Percentiles rank a stretch among this genome's conserved stretches.
These are phyloP conservation scores for Drosophila peninsularis DNA, from an alignment of 2,888 invertebrate genomes.

Conservation along the genomic window DNA sequence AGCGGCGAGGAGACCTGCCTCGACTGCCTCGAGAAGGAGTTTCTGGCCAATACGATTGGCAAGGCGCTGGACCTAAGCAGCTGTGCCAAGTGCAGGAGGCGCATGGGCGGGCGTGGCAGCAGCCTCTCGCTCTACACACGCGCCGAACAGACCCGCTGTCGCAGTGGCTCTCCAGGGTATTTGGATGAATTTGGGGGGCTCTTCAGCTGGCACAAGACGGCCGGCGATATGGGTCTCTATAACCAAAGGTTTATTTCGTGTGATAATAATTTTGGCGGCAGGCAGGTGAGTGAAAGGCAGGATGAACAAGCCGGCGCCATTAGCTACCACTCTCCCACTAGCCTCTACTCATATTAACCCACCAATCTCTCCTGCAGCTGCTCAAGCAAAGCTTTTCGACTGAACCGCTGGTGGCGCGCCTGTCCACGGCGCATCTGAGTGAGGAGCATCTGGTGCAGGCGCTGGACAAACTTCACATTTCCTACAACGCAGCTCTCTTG, in stretches of 20 bases:
- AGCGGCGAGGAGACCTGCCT: conserved; percentile 82
- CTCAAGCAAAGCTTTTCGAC: conserved; percentile 69
- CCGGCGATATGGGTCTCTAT: conserved; percentile 43
- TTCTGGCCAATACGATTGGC: conserved; percentile 83
- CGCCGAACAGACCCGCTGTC: conserved; percentile 64
- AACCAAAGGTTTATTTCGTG: conserved; percentile 79
- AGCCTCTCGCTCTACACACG: conserved; percentile 68
- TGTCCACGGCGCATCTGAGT: conserved; percentile 81
- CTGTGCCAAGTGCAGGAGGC: conserved; percentile 79
- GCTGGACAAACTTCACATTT: conserved; percentile 82
- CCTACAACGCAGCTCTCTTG: conserved; percentile 81
- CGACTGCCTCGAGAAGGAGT: conserved; percentile 84
- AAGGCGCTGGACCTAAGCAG: conserved; percentile 80
- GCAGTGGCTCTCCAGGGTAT: conserved; percentile 70
- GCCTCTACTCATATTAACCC: not conserved
- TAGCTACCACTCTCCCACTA: too few species aligned
- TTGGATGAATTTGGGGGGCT: conserved; percentile 58
- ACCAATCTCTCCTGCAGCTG: conserved; percentile 26
- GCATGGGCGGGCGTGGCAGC: conserved; percentile 59
- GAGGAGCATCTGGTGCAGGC: conserved; percentile 83
- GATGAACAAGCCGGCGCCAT: too few species aligned
- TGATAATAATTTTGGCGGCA: conserved; percentile 79
- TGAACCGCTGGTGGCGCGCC: conserved; percentile 76
- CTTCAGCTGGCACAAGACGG: conserved; percentile 56
- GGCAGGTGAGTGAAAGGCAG: conserved; percentile 69